Percentiles rank a stretch among this genome's conserved stretches.
Conservation (phyloP, 2,113 vertebrate species). For the Pedetes capensis region DNA sequence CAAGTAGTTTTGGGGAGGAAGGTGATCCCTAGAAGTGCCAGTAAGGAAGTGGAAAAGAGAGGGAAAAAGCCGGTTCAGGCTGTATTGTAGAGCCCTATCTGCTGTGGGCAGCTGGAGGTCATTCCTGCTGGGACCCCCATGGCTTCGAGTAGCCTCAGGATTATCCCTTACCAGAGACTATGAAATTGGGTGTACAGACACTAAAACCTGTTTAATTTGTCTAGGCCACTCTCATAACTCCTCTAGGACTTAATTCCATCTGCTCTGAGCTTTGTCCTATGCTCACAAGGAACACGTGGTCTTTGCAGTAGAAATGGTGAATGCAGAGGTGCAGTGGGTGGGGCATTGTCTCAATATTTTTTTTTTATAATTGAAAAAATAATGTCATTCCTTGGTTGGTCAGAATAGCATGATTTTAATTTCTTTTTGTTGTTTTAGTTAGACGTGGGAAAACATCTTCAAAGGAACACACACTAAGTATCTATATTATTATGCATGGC, state of each 20-base stretch:
- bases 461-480: neutral
- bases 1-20: neutral
- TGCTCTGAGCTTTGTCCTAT: neutral
- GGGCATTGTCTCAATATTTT: neutral
- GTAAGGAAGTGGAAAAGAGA: neutral
- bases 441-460: neutral
- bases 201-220: neutral
- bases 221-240: fast-evolving
- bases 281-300: neutral
- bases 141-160: neutral
- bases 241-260: neutral
- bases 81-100: fast-evolving
- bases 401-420: neutral
- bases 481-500: neutral
- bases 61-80: neutral
- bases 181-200: neutral
- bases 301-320: neutral
- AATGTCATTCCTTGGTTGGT: neutral
- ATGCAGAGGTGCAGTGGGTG: neutral
- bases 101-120: neutral
- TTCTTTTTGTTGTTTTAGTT: too few species aligned
- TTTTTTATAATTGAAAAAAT: neutral
- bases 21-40: neutral
- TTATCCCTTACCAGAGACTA: neutral
- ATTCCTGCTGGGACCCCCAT: fast-evolving